A percentile compares a stretch with the other conserved stretches of the same genome.
phyloP scores from a whole-genome alignment of 2,888 invertebrate species.

The Mechanitis mazaeus region DNA sequence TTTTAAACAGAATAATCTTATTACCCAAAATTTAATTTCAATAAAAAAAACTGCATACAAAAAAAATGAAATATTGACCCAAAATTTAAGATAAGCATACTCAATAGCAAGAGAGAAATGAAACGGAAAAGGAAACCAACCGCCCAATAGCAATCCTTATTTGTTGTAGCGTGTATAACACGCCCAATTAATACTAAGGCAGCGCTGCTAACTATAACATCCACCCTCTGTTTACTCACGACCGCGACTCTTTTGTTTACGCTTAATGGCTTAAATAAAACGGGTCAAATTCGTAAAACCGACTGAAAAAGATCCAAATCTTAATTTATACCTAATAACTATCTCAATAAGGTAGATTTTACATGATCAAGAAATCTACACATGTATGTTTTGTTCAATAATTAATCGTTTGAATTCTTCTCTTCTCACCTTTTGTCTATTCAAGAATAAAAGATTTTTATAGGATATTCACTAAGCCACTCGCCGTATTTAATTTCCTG shows the following conservation, averaged over 20 bases:
- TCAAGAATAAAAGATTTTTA: slow-evolving; percentile 64
- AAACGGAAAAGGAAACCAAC: slow-evolving; percentile 22
- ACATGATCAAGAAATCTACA: slow-evolving; percentile 48
- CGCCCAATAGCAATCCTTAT: slow-evolving; percentile 49
- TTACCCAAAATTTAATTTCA: neutral
- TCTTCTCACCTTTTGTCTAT: slow-evolving; percentile 62
- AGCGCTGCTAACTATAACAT: slow-evolving; percentile 65
- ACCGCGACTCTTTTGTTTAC: slow-evolving; percentile 70
- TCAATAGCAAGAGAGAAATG: slow-evolving; percentile 21
- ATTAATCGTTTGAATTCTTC: slow-evolving; percentile 57
- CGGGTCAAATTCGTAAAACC: slow-evolving; percentile 71
- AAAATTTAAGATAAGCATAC: neutral
- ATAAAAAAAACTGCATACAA: neutral
- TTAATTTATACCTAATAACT: slow-evolving; percentile 47
- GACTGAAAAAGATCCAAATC: slow-evolving; percentile 50
- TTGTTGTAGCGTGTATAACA: slow-evolving; percentile 68
- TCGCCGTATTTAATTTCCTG: slow-evolving; percentile 69
- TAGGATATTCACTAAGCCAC: slow-evolving; percentile 57
- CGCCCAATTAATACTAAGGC: slow-evolving; percentile 69
- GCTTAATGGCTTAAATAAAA: slow-evolving; percentile 74
- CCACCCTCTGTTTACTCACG: slow-evolving; percentile 61
- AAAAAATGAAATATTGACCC: neutral
- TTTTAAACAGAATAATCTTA: too few species aligned
- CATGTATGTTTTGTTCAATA: slow-evolving; percentile 50
- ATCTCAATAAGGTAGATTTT: slow-evolving; percentile 54